Percentiles rank a stretch among this genome's conserved stretches.
These are phyloP conservation scores for Hylyphantes graminicola DNA, from an alignment of 1,140 invertebrate species.

Conservation along the genomic window DNA sequence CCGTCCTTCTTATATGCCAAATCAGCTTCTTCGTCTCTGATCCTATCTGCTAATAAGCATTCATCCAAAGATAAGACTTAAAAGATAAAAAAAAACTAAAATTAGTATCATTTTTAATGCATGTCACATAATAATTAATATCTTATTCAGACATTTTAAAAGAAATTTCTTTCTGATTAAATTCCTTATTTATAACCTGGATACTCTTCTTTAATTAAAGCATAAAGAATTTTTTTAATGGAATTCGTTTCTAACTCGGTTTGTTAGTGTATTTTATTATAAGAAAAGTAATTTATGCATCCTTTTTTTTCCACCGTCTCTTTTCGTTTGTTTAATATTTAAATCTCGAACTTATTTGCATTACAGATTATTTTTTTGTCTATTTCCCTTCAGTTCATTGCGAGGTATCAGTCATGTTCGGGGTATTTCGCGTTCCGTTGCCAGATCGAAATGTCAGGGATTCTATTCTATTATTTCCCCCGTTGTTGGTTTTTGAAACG, in stretches of 20 bases:
- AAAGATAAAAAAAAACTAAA: constrained; percentile 21
- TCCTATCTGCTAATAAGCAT: constrained; percentile 32
- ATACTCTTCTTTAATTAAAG: constrained; percentile 54
- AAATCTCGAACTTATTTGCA: constrained; percentile 57
- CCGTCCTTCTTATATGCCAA: background rate
- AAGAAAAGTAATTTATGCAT: constrained; percentile 49
- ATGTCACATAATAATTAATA: constrained; percentile 59
- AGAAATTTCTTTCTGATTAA: constrained; percentile 51
- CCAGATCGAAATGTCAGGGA: constrained; percentile 54
- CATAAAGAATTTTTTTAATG: constrained; percentile 47
- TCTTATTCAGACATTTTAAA: constrained; percentile 50
- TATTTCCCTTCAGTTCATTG: background rate
- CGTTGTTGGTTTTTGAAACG: constrained; percentile 16
- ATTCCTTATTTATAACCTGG: constrained; percentile 59
- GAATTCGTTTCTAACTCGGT: constrained; percentile 32
- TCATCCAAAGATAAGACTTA: background rate
- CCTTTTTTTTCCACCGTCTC: constrained; percentile 22
- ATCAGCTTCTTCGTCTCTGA: constrained; percentile 9
- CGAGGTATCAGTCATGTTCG: constrained; percentile 52
- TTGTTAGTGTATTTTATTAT: constrained; percentile 45
- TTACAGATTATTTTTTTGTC: constrained; percentile 28
- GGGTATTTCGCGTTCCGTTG: constrained; percentile 29
- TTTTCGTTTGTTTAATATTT: constrained; percentile 57
- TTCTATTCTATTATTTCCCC: constrained; percentile 50
- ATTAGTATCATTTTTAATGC: constrained; percentile 57